Base-by-base conservation (phyloP, 2,888 invertebrate species). In the Gymnosoma rotundatum region DNA sequence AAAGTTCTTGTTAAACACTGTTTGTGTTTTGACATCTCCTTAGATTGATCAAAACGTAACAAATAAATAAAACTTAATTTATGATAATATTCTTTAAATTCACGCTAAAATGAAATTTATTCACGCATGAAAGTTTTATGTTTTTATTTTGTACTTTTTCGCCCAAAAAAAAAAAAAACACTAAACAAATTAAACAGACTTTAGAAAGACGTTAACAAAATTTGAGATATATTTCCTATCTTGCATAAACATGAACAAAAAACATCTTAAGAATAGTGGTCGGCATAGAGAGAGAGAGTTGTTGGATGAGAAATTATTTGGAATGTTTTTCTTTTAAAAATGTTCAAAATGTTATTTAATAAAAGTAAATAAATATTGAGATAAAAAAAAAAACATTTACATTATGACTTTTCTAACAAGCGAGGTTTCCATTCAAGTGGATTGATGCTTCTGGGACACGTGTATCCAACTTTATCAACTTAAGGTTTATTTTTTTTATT, bases 171-270 rank as follows among this genome's bases (percentile, higher is more conserved):
- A 25, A 36, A 54, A 38, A 32, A 2, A 32, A 5, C 7, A 32
- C 25, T 32, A 4, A 4, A 5, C 25, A 32, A 32, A 32, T 32
- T 32, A 32, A 32, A 5, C 32, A 18, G 45, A 36, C 20, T 56
- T 36, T 20, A 21, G 18, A 50, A 20, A 63, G 54, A 64, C 25
- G 54, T 1, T 32, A 58, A 83, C 74, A 78, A 83, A 83, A 66
- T 61, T 75, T 83, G 79, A 83, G 66, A 67, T 83, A 83, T 75
- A 79, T 83, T 83, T 83, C 78, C 83, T 69, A 42, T 58, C 76
- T 83, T 52, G 58, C 72, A 83, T 50, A 67, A 66, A 54, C 32
- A 32, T 32, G 32, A 32, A 32, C 7, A 32, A 32, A 5, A 32
- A 32, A 32, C 32, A 0, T 5, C 7, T 5, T 6, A 32, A 32